Base-by-base conservation (phyloP, 2,113 vertebrate genomes). In the Ammodytes dubius region DNA sequence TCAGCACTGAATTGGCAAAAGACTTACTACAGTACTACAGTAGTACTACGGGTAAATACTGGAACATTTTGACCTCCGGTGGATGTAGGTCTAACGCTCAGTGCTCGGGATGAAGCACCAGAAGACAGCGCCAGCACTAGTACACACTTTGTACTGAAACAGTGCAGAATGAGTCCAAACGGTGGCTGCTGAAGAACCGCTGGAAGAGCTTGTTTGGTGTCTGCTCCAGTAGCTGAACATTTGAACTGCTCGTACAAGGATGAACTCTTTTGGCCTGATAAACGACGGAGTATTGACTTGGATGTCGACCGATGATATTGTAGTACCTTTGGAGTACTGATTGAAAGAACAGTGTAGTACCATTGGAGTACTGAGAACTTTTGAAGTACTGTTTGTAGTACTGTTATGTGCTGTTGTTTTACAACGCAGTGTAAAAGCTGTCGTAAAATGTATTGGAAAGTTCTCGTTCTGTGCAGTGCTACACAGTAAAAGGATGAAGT, bases 321-420 rank as follows among this genome's bases (percentile, higher is more conserved):
- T 91, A 89, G 92, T 93, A 94, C 93, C 66, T 3, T 27, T 90
- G 64, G 87, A 65, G 88, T 94, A 92, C 92, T 90, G 84, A 89
- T 87, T 90, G 69, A 92, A 91, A 85, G 75, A 92, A 92, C 88
- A 70, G 57, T 90, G 74, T 89, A 87, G 93, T 94, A 93, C 93
- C 80, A 79, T 91, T 90, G 88, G 85, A 83, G 92, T 94, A 93
- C 93, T 76, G 79, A 90, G 81, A 91, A 84, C 89, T 81, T 89
- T 85, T 88, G 57, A 90, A 91, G 90, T 92, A 90, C 87, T 79
- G 75, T 88, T 88, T 93, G 84, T 91, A 90, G 90, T 90, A 93
- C 91, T 88, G 70, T 90, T 89, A 90, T 80, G 83, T 91, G 79
- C 86, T 92, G 90, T 91, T 87, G 77, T 92, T 92, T 91, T 86